These are phyloP conservation scores for Acanthosoma haemorrhoidale DNA, from an alignment of 2,888 invertebrate species.

Conservation along the genomic window DNA sequence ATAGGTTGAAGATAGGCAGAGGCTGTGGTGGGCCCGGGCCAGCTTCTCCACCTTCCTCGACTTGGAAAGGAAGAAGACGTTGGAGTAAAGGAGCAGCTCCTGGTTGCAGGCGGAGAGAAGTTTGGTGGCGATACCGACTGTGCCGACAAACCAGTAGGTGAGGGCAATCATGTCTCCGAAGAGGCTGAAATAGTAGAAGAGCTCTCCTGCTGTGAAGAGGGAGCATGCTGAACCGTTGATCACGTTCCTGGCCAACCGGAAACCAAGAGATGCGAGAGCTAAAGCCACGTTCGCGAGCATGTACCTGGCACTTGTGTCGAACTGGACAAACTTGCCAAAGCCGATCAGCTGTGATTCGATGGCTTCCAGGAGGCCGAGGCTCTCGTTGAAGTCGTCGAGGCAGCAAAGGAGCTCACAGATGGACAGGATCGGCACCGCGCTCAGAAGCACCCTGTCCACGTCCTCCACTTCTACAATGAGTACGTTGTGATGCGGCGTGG, in stretches of 20 bases:
- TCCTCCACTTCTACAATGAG: background rate
- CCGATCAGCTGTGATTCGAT: background rate
- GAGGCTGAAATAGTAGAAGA: background rate
- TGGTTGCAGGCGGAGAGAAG: background rate
- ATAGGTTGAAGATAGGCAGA: background rate
- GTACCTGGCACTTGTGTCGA: background rate
- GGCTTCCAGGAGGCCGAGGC: background rate
- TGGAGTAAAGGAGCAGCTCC: background rate
- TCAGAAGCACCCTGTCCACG: background rate
- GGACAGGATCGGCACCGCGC: background rate
- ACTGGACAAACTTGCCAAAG: background rate
- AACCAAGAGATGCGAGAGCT: background rate
- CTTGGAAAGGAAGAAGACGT: background rate
- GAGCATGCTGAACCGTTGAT: background rate
- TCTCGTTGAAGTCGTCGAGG: background rate
- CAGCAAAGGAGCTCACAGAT: background rate
- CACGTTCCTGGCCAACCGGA: background rate
- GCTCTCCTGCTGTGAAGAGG: background rate
- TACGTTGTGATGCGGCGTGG: background rate
- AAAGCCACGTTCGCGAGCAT: background rate
- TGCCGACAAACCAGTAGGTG: background rate
- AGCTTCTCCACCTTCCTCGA: background rate
- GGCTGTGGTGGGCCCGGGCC: background rate
- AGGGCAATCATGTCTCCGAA: background rate
- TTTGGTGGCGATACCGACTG: background rate